Evolutionary conservation across 2,797 vertebrate species (phyloP).

Genomic region (Scleropages formosus): DNA sequence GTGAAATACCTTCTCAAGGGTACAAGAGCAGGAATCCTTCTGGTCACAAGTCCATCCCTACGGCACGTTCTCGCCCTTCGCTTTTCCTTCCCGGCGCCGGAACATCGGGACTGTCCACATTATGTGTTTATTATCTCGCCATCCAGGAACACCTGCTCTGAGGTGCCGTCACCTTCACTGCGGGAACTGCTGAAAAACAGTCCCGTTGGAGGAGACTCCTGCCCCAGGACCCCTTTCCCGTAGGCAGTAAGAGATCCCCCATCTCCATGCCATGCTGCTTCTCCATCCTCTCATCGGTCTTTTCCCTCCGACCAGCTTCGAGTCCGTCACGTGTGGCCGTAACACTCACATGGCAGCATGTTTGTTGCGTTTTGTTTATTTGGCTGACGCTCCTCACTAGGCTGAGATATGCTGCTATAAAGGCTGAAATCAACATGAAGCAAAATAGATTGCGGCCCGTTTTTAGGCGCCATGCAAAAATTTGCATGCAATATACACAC

Average conservation of each 20-base stretch:
- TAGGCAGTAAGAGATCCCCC: slow-evolving; percentile 34
- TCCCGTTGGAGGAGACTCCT: slow-evolving; percentile 34
- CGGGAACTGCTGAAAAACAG: slow-evolving; percentile 40
- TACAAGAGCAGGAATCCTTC: background rate
- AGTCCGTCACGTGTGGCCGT: too few species aligned
- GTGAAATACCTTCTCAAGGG: background rate
- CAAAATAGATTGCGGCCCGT: too few species aligned
- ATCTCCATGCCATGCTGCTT: slow-evolving; percentile 17
- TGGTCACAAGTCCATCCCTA: background rate
- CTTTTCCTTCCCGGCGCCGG: background rate
- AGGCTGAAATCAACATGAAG: too few species aligned
- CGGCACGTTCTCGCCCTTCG: too few species aligned
- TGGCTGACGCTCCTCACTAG: too few species aligned
- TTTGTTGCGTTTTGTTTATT: too few species aligned
- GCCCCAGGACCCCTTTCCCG: slow-evolving; percentile 19
- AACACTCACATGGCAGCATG: too few species aligned
- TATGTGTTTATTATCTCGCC: slow-evolving; percentile 20
- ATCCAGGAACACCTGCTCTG: slow-evolving; percentile 44
- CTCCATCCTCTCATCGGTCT: slow-evolving; percentile 13
- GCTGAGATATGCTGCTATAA: too few species aligned
- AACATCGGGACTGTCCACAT: background rate
- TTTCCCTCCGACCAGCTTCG: background rate
- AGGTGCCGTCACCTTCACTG: slow-evolving; percentile 40
- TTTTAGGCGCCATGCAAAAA: background rate
- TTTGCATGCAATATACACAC: slow-evolving; percentile 3